Evolutionary conservation across 2,888 invertebrate genomes (phyloP).

Genomic region (Calephelis perditalis): DNA sequence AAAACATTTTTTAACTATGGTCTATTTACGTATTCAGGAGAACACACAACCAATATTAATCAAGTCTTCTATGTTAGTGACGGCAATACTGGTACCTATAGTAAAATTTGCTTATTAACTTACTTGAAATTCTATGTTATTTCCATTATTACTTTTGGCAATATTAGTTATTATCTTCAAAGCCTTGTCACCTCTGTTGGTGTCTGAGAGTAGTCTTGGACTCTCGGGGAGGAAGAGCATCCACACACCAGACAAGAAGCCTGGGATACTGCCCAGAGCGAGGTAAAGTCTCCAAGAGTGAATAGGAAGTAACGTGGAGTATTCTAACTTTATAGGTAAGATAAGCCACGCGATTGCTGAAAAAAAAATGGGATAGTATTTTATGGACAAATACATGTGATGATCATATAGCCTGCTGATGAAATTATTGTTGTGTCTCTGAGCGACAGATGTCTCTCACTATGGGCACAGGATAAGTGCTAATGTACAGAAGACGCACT

Average conservation of each 20-base stretch:
- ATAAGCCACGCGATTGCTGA: conserved; percentile 81
- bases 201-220: conserved; percentile 81
- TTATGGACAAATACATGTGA: conserved; percentile 5
- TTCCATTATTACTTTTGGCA: conserved; percentile 71
- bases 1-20: too few species aligned
- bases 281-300: conserved; percentile 86
- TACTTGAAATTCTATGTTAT: conserved; percentile 73
- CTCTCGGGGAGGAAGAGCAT: conserved; percentile 82
- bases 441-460: too few species aligned
- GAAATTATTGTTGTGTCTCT: too few species aligned
- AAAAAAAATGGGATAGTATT: conserved; percentile 28
- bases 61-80: too few species aligned
- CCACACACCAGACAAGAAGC: conserved; percentile 78
- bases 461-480: too few species aligned
- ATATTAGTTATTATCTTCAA: conserved; percentile 78
- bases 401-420: conserved; percentile 4
- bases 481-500: too few species aligned
- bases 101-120: conserved; percentile 19
- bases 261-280: conserved; percentile 80
- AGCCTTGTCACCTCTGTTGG: conserved; percentile 77
- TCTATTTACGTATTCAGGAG: too few species aligned
- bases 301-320: conserved; percentile 59
- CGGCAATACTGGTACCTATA: too few species aligned
- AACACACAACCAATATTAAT: too few species aligned
- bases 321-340: conserved; percentile 71